phyloP scores from a whole-genome alignment of 2,113 vertebrate genomes.

The Elachura formosa region DNA sequence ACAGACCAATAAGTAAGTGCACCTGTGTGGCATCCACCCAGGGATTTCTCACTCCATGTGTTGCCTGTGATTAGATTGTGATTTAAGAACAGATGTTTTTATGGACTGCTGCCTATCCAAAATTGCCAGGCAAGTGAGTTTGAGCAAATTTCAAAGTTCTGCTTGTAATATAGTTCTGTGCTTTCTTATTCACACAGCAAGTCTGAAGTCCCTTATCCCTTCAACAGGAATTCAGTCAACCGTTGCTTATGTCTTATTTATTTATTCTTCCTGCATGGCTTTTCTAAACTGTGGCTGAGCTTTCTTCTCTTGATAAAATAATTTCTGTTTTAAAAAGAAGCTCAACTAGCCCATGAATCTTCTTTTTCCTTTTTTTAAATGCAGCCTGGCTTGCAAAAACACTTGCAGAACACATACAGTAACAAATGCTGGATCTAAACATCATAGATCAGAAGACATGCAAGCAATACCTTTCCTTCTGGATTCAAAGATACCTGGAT shows the following conservation, averaged over 20 bases:
- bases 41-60: background rate
- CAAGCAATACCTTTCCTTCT: background rate
- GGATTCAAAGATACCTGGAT: background rate
- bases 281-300: background rate
- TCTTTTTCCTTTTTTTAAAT: background rate
- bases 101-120: background rate
- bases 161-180: background rate
- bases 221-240: background rate
- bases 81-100: background rate
- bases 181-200: background rate
- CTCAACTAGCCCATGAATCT: background rate
- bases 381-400: background rate
- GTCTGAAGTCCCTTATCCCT: background rate
- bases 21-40: background rate
- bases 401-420: background rate
- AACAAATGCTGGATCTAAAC: background rate
- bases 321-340: background rate
- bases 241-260: background rate
- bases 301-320: background rate
- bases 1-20: background rate
- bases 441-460: accelerated
- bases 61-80: background rate
- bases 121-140: background rate
- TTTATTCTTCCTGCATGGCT: background rate
- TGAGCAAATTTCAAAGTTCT: background rate